These are phyloP conservation scores for Drepana falcataria DNA, from an alignment of 2,888 invertebrate genomes.

Conservation along the genomic window DNA sequence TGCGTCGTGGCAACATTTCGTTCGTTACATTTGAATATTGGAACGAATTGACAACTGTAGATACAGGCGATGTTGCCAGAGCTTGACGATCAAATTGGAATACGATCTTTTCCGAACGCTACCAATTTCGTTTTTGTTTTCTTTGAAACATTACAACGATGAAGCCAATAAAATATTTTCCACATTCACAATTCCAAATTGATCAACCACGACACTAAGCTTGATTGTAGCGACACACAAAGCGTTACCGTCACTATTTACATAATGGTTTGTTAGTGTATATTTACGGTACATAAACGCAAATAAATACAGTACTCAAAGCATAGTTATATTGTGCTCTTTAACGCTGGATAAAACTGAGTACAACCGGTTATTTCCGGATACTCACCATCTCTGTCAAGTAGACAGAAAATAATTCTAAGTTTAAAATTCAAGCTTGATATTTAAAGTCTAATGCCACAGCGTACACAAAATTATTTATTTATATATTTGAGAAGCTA, in stretches of 20 bases:
- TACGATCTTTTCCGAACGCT: constrained; percentile 32
- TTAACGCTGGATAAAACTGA: neutral
- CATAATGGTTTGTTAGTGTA: constrained; percentile 75
- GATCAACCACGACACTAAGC: constrained; percentile 67
- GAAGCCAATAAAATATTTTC: constrained; percentile 64
- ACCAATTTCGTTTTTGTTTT: constrained; percentile 19
- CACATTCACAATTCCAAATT: constrained; percentile 73
- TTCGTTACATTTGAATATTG: constrained; percentile 14
- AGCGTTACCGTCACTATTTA: constrained; percentile 45
- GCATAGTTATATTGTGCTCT: constrained; percentile 22
- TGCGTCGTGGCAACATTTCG: constrained; percentile 63
- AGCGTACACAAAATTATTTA: neutral
- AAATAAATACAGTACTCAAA: constrained; percentile 31
- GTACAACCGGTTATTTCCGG: too few species aligned
- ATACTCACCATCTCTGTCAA: too few species aligned
- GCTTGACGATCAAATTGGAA: constrained; percentile 72
- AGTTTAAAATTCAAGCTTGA: too few species aligned
- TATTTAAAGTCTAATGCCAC: too few species aligned
- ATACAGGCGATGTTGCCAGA: constrained; percentile 56
- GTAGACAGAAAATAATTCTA: too few species aligned
- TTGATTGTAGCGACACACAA: constrained; percentile 59
- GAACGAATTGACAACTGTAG: neutral
- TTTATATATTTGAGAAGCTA: neutral
- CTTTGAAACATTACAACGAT: constrained; percentile 13
- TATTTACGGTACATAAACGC: constrained; percentile 46